Evolutionary conservation across 1,140 invertebrate species (phyloP).

Genomic region (Cotesia chilonis): DNA sequence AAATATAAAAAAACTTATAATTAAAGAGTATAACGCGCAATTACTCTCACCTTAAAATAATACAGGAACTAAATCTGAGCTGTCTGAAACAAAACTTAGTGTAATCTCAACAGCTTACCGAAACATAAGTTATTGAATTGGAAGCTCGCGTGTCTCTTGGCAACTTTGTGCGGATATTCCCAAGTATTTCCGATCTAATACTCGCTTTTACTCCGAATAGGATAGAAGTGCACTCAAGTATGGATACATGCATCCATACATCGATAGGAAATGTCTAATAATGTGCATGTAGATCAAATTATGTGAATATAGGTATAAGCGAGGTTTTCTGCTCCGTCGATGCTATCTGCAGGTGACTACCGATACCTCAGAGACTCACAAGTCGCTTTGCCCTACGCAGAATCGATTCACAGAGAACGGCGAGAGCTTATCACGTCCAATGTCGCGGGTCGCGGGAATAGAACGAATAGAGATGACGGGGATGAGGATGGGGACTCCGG

Average conservation of each 20-base stretch:
- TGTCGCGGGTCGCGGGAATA: background rate
- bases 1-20: background rate
- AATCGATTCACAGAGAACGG: conserved; percentile 22
- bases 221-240: background rate
- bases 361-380: conserved; percentile 27
- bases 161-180: conserved; percentile 13
- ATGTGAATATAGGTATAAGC: background rate
- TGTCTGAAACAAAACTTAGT: background rate
- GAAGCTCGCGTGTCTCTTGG: conserved; percentile 25
- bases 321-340: conserved; percentile 18
- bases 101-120: background rate
- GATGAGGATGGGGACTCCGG: background rate
- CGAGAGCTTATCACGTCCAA: too few relatives aligned
- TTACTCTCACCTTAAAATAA: background rate
- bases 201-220: background rate
- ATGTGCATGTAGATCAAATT: background rate
- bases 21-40: background rate
- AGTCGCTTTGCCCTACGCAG: conserved; percentile 17
- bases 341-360: conserved; percentile 37
- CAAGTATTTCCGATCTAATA: conserved; percentile 12
- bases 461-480: background rate
- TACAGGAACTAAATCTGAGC: background rate
- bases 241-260: conserved; percentile 12
- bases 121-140: conserved; percentile 29
- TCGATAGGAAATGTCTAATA: background rate